Conservation (phyloP, 2,113 vertebrate genomes). For the Antigone vipio region DNA sequence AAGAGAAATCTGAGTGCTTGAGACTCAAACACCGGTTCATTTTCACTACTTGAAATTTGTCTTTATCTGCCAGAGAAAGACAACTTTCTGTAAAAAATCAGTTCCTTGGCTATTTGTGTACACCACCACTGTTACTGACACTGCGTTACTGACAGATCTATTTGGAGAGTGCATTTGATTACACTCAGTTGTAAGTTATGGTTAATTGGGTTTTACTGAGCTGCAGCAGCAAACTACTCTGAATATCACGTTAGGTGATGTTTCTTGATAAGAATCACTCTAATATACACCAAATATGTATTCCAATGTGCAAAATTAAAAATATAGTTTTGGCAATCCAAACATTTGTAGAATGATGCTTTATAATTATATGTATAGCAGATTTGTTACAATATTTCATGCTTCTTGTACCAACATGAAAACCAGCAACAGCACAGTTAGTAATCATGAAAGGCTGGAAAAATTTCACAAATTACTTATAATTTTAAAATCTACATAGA, state of each 20-base stretch:
- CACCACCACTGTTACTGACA: background rate
- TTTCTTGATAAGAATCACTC: background rate
- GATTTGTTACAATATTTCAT: background rate
- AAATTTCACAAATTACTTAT: background rate
- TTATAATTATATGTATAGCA: background rate
- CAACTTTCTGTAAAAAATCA: conserved; percentile 44
- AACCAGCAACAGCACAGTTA: background rate
- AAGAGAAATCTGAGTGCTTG: conserved; percentile 28
- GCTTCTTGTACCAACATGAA: background rate
- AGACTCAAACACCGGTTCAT: conserved; percentile 37
- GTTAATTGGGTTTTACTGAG: conserved; percentile 41
- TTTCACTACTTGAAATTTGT: conserved; percentile 57
- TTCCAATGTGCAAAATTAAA: background rate
- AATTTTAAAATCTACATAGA: background rate
- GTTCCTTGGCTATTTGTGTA: conserved; percentile 20
- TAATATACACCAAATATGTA: background rate
- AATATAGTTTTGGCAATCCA: background rate
- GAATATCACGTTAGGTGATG: background rate
- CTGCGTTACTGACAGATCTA: conserved; percentile 40
- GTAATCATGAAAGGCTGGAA: background rate
- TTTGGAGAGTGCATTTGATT: conserved; percentile 23
- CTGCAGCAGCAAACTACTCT: background rate
- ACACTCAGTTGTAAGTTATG: background rate
- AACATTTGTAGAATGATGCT: background rate
- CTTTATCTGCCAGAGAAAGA: conserved; percentile 53